Conservation (phyloP, 1,140 invertebrate genomes). For the Agrilus planipennis region DNA sequence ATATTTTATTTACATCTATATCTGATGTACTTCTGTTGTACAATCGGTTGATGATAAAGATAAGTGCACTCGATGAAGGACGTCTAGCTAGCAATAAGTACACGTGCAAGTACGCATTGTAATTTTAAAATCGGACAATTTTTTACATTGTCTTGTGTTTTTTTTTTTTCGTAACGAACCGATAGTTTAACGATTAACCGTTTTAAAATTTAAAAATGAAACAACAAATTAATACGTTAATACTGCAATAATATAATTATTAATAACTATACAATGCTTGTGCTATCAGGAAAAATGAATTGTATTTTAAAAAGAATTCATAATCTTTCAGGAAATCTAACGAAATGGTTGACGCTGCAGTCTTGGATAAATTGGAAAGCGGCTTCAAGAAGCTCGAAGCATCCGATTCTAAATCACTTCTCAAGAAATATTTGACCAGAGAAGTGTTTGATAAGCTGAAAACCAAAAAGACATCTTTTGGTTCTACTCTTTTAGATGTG, state of each 20-base stretch:
- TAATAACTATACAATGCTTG: neutral
- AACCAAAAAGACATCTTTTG: constrained; percentile 82
- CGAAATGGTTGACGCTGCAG: constrained; percentile 78
- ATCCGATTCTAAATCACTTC: constrained; percentile 84
- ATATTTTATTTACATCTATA: too few species aligned
- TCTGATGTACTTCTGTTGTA: too few species aligned
- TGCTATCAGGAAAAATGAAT: neutral
- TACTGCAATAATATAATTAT: neutral
- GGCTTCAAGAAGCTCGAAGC: constrained; percentile 77
- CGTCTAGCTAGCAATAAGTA: too few species aligned
- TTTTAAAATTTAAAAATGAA: neutral
- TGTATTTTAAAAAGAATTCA: constrained; percentile 13
- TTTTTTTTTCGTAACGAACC: neutral
- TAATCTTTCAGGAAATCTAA: constrained; percentile 53
- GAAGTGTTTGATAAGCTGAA: constrained; percentile 85
- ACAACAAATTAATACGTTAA: neutral
- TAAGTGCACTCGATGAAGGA: too few species aligned
- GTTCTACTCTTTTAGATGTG: constrained; percentile 79
- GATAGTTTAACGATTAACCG: neutral
- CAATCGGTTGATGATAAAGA: too few species aligned
- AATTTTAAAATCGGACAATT: too few species aligned
- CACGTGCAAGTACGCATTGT: too few species aligned
- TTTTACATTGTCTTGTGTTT: neutral
- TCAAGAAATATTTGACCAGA: constrained; percentile 88
- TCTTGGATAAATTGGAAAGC: constrained; percentile 79